Base-by-base conservation (phyloP, 2,888 invertebrate species). In the Aplocera efformata region DNA sequence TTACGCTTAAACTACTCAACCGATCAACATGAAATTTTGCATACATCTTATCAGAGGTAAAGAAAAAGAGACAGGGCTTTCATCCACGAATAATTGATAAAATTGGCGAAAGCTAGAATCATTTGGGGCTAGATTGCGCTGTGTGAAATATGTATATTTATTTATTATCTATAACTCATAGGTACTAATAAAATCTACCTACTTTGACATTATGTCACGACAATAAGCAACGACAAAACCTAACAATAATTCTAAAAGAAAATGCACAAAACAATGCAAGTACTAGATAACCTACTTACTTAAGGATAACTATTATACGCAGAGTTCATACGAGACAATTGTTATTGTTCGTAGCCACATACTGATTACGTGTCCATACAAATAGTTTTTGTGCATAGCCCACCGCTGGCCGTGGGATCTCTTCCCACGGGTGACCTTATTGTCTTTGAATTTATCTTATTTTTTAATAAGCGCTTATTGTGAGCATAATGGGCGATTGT, bases 401-500 rank as follows among this genome's bases (percentile, higher is more conserved):
- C 47, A 48, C 48, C 41, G 26, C 42, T 42, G 52, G 49, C 59
- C 76, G 79, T 86, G 85, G 67, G 85, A 85, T 62, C 29, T 1
- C 20, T 69, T 86, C 85, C 62, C 85, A 85, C 80, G 74, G 56
- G 43, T 50, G 58, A 59, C 63, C 42, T 56, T 64, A 78, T 79
- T 83, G 79, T 84, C 49, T 63, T 64, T 38, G 17, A 30, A 13
- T 38, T 35, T 79, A 75, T 77, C 71, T 67, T 56, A 53, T 57
- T 72, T 80, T 81, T 77, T 76, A 76, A 76, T 76, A 79, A 71
- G 65, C 65, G 63, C 70, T 71, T 74, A 81, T 81, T 78, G 76
- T 73, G 67, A 73, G 66, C 72, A 85, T 84, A 86, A 86, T 86
- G 70, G 82, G 59, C 79, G 78, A 86, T 86, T 86, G 85, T 86